Base-by-base conservation (phyloP, 2,797 vertebrate genomes). In the Clarias laeviceps region DNA sequence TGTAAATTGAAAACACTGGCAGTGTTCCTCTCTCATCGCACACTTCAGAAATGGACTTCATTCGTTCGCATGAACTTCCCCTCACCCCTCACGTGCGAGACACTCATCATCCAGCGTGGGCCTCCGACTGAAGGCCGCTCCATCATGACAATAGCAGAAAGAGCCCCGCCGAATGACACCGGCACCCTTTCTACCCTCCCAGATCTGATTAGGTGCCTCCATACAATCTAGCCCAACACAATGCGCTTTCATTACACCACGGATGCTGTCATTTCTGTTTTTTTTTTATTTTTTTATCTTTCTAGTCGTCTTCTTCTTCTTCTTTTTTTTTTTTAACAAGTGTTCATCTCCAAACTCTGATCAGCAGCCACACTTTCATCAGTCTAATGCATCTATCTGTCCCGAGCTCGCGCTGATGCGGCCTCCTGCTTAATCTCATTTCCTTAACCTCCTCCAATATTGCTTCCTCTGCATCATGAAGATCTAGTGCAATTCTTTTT, bases 51-150 rank as follows among this genome's bases (percentile, higher is more conserved):
- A 96, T 96, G 93, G 94, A 92, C 94, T 93, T 94, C 94, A 95
- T 95, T 95, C 94, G 94, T 95, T 95, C 94, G 92, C 91, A 92
- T 95, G 95, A 96, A 96, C 95, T 96, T 95, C 94, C 92, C 92
- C 91, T 96, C 95, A 96, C 95, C 95, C 91, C 91, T 92, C 88
- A 92, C 88, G 90, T 90, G 91, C 87, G 89, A 94, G 94, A 94
- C 94, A 96, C 94, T 95, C 94, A 95, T 96, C 95, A 95, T 95
- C 94, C 93, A 91, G 93, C 40, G 92, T 74, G 79, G 88, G 85
- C 89, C 87, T 87, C 88, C 34, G 65, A 82, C 87, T 89, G 89
- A 87, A 93, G 87, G 91, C 92, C 89, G 93, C 89, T 87, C 88
- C 90, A 91, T 93, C 90, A 91, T 57, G 86, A 92, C 90, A 89